Evolutionary conservation across 2,113 vertebrate species (phyloP).

Genomic region (Prolemur simus): DNA sequence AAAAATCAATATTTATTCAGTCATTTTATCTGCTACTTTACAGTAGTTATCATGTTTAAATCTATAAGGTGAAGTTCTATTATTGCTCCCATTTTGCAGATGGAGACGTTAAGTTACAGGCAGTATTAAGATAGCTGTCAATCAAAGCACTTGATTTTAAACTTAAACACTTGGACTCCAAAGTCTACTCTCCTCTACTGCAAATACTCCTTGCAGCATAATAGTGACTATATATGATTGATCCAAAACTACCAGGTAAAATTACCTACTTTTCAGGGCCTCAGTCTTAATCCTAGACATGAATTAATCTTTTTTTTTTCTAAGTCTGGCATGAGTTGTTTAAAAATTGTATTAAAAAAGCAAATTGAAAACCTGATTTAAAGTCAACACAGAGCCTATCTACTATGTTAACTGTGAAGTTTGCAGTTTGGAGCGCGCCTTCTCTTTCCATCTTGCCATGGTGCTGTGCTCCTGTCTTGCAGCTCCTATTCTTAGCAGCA

Average conservation of each 20-base stretch:
- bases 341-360: not conserved
- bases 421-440: too few species aligned
- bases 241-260: not conserved
- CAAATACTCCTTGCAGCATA: too few species aligned
- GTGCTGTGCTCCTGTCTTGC: fast-evolving
- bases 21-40: not conserved
- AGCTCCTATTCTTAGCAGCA: not conserved
- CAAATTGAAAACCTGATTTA: not conserved
- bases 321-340: not conserved
- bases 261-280: not conserved
- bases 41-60: not conserved
- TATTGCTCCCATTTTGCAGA: not conserved
- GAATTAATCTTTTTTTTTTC: not conserved
- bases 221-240: not conserved
- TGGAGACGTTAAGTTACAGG: not conserved
- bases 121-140: not conserved
- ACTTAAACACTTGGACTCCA: not conserved
- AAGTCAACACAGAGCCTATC: not conserved
- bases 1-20: not conserved
- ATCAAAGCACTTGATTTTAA: not conserved
- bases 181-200: not conserved
- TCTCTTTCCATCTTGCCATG: fast-evolving
- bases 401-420: not conserved
- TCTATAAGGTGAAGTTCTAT: not conserved
- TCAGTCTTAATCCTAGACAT: not conserved